Percentiles rank a stretch among this genome's conserved stretches.
Evolutionary conservation across 2,797 vertebrate genomes (phyloP).

Genomic region (Siniperca scherzeri): DNA sequence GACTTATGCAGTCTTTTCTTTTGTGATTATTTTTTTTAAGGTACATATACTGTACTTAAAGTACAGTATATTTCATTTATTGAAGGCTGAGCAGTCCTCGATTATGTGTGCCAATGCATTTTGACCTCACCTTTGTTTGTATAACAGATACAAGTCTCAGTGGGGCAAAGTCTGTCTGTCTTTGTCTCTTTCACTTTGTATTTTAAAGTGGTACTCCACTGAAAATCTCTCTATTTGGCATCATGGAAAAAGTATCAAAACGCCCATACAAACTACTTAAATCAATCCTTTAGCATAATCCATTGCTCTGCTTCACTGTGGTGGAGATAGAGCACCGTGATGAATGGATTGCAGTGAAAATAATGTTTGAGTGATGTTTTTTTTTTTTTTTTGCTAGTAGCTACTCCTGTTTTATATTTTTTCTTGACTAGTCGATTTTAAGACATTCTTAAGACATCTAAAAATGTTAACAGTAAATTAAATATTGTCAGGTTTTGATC

Average conservation of each 20-base stretch:
- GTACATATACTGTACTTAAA: neutral
- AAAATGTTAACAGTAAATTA: neutral
- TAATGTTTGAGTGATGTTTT: neutral
- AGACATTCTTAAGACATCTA: neutral
- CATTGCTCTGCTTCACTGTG: neutral
- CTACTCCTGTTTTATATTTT: neutral
- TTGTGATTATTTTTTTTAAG: neutral
- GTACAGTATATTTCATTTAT: neutral
- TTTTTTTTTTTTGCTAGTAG: neutral
- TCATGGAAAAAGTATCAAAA: conserved; percentile 6
- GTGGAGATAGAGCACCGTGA: neutral
- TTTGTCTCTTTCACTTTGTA: conserved; percentile 49
- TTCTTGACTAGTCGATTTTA: neutral
- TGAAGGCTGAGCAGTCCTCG: neutral
- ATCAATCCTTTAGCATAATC: neutral
- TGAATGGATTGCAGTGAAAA: neutral
- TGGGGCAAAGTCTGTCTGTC: conserved; percentile 64
- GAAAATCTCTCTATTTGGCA: neutral
- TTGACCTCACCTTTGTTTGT: conserved; percentile 72
- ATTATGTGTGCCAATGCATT: conserved; percentile 19
- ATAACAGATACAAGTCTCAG: conserved; percentile 41
- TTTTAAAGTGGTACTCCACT: conserved; percentile 17
- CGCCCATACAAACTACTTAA: neutral
- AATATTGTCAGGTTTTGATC: neutral
- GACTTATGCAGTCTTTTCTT: neutral